Evolutionary conservation across 2,888 invertebrate genomes (phyloP).

Genomic region (Mactromeris polynyma): DNA sequence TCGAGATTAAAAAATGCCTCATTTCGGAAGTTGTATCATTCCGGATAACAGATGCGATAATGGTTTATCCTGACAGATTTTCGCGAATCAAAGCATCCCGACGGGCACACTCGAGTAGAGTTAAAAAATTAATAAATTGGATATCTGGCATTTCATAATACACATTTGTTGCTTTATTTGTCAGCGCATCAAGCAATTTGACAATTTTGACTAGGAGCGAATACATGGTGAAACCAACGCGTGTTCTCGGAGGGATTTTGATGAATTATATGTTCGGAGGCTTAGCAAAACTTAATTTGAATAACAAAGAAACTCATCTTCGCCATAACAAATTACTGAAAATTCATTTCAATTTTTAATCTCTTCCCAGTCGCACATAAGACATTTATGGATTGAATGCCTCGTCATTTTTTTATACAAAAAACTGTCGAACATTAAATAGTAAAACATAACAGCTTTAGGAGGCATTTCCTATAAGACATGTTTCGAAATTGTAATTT

Average conservation of each 20-base stretch:
- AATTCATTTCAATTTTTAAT: neutral
- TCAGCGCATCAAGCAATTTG: neutral
- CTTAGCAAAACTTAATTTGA: neutral
- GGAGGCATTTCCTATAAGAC: neutral
- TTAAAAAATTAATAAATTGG: neutral
- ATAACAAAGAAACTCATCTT: slow-evolving; percentile 12
- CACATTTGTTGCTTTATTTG: neutral
- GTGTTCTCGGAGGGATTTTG: neutral
- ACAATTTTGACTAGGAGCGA: neutral
- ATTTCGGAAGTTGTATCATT: neutral
- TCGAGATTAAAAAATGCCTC: neutral
- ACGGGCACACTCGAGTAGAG: neutral
- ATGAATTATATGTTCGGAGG: neutral
- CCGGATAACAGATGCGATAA: slow-evolving; percentile 5
- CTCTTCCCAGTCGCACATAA: neutral
- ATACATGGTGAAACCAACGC: neutral
- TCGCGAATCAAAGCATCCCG: neutral
- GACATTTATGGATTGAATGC: neutral
- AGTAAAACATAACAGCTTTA: neutral
- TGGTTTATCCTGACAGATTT: neutral
- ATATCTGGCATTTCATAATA: neutral
- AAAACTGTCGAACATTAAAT: neutral
- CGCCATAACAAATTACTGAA: neutral
- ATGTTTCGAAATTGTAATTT: neutral
- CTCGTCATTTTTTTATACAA: neutral